These are phyloP conservation scores for Ophioninae sp. DNA, from an alignment of 2,888 invertebrate genomes.

Conservation along the genomic window DNA sequence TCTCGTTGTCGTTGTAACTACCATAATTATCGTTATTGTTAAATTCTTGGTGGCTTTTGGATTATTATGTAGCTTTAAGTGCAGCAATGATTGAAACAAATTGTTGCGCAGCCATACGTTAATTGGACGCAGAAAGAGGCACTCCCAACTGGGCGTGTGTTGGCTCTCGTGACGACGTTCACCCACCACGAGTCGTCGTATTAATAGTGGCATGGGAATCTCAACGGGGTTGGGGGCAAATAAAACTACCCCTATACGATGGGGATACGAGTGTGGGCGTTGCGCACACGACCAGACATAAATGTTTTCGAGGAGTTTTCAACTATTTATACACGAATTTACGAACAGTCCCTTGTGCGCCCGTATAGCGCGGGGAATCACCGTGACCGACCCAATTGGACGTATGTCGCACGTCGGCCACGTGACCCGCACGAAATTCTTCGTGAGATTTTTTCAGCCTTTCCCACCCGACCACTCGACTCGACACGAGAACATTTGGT, in stretches of 20 bases:
- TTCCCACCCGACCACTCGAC: neutral
- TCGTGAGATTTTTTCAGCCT: neutral
- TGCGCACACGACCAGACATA: conserved; percentile 14
- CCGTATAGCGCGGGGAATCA: conserved; percentile 70
- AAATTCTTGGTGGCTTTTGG: too few relatives aligned
- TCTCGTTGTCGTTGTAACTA: too few relatives aligned
- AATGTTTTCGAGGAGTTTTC: conserved; percentile 22
- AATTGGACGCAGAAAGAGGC: too few relatives aligned
- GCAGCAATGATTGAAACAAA: too few relatives aligned
- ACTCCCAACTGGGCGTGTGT: neutral
- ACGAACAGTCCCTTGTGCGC: conserved; percentile 66
- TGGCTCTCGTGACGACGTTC: conserved; percentile 1
- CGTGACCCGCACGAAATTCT: conserved; percentile 19
- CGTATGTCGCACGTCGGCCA: conserved; percentile 58
- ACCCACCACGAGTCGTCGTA: conserved; percentile 63
- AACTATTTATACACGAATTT: conserved; percentile 45
- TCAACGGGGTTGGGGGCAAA: conserved; percentile 67
- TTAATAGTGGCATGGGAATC: conserved; percentile 74
- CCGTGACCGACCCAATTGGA: conserved; percentile 70
- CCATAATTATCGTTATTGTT: too few relatives aligned
- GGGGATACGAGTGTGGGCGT: conserved; percentile 52
- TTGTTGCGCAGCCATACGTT: too few relatives aligned
- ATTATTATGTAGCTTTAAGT: too few relatives aligned
- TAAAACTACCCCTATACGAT: conserved; percentile 70
- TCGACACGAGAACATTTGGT: neutral